phyloP scores from a whole-genome alignment of 2,888 invertebrate genomes.

The Deilephila elpenor region DNA sequence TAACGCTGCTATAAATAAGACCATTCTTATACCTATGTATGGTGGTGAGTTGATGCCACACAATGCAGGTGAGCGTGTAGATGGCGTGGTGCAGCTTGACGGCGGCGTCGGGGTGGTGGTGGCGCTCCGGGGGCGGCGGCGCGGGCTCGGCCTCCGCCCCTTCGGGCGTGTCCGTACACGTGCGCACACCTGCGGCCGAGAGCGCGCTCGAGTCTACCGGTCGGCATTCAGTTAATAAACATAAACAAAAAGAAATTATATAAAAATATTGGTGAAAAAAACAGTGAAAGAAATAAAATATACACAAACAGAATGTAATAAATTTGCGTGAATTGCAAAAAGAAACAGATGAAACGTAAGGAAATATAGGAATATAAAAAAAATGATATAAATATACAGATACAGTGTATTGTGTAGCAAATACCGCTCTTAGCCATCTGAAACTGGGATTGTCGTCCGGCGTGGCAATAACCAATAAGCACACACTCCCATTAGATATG shows the following conservation, averaged over 20 bases:
- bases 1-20: neutral
- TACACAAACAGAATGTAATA: neutral
- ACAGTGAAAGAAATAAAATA: neutral
- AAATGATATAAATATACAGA: no score
- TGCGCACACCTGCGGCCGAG: constrained; percentile 54
- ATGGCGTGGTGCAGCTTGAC: constrained; percentile 94
- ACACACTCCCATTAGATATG: no score
- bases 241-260: neutral
- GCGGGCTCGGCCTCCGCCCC: constrained; percentile 31
- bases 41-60: constrained; percentile 95
- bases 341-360: no score
- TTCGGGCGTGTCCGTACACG: constrained; percentile 66
- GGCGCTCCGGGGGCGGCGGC: no score
- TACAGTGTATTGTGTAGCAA: no score
- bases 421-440: no score
- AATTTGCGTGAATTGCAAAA: neutral
- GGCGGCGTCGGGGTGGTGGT: constrained; percentile 85
- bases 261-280: no score
- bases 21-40: constrained; percentile 87
- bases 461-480: no score
- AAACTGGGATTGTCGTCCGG: no score
- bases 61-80: constrained; percentile 93
- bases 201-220: constrained; percentile 17
- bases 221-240: no score
- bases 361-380: no score